Base-by-base conservation (phyloP, 2,888 invertebrate species). In the Rosalia funebris region DNA sequence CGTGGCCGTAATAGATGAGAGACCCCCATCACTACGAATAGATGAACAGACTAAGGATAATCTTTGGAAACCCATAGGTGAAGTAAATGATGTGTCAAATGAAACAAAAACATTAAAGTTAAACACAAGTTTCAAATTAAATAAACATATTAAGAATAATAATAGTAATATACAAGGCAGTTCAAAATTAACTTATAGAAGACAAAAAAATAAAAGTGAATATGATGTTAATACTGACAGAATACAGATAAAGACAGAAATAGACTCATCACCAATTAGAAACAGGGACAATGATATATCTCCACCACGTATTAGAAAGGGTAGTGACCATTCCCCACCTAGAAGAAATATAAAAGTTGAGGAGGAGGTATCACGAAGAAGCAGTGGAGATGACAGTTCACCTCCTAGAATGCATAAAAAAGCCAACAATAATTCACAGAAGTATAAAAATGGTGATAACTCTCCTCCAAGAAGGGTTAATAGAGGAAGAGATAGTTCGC, bases 1-100 rank as follows among this genome's bases (percentile, higher is more conserved):
- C 64, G 96, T 92, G 0, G 95, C 92, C 0, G 86, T 96, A 50
- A 86, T 95, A 46, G 96, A 96, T 77, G 95, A 96, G 44, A 79
- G 92, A 69, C 91, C 92, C 0, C 84, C 88, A 53, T 87, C 91
- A 65, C 71, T 91, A 7, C 67, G 78, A 62, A 69, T 79, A 20
- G 78, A 80, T 64, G 81, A 81, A 53, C 74, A 77, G 56, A 76
- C 77, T 1, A 75, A 78, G 47, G 74, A 66, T 42, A 73, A 75
- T 16, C 63, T 78, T 31, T 81, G 81, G 81, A 75, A 75, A 63
- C 78, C 79, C 0, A 69, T 81, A 48, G 75, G 77, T 3, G 67
- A 62, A 41, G 61, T 66, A 54, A 46, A 47, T 31, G 60, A 45
- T 39, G 36, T 31, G 9, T 37, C 32, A 19, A 41, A 36, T 11